Conservation (phyloP, 1,140 invertebrate species). For the Asbolus verrucosus region DNA sequence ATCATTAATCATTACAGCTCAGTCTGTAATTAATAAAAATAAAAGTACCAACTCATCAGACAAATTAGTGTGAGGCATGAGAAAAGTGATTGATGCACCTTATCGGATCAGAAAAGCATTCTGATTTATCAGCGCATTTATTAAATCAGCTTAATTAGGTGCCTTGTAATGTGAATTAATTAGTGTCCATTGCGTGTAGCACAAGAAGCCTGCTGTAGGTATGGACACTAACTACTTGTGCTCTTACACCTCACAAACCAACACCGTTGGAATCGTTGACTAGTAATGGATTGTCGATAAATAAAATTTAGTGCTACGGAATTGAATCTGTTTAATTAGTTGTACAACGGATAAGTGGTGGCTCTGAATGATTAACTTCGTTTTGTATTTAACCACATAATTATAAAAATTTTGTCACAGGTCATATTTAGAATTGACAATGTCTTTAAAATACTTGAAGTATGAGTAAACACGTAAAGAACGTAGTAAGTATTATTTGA, state of each 20-base stretch:
- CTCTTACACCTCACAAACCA: conserved; percentile 24
- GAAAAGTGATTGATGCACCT: conserved; percentile 50
- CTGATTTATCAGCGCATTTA: conserved; percentile 54
- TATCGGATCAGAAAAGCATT: conserved; percentile 45
- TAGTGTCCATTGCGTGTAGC: conserved; percentile 56
- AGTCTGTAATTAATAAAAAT: conserved; percentile 31
- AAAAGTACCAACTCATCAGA: conserved; percentile 39
- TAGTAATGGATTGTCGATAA: conserved; percentile 25
- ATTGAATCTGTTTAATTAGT: conserved; percentile 15
- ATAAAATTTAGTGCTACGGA: conserved; percentile 24
- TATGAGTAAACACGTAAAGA: too few species aligned
- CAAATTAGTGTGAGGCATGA: conserved; percentile 35
- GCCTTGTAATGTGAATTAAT: conserved; percentile 59
- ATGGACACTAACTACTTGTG: conserved; percentile 46
- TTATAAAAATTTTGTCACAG: too few species aligned
- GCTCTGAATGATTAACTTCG: neutral
- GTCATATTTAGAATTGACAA: too few species aligned
- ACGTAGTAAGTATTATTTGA: too few species aligned
- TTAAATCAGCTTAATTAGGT: conserved; percentile 58
- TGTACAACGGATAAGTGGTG: conserved; percentile 11
- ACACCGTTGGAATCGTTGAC: conserved; percentile 18
- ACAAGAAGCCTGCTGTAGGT: conserved; percentile 49
- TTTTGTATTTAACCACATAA: neutral
- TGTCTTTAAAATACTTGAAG: too few species aligned
- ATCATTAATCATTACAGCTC: conserved; percentile 28